Evolutionary conservation across 2,797 vertebrate genomes (phyloP).

Genomic region (Eulemur albifrons): DNA sequence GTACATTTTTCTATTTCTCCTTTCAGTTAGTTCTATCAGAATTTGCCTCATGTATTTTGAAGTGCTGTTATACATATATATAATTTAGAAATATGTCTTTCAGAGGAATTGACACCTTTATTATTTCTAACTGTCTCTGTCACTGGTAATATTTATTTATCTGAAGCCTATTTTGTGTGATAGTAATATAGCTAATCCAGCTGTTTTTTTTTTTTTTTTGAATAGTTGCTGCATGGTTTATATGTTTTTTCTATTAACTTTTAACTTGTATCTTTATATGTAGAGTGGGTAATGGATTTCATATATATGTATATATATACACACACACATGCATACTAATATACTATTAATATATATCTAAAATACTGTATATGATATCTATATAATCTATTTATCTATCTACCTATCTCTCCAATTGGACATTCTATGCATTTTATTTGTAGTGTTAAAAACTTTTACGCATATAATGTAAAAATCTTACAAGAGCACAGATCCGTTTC

Average conservation of each 20-base stretch:
- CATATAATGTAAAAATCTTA: background rate
- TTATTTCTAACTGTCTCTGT: background rate
- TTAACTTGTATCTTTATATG: background rate
- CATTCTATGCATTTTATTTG: background rate
- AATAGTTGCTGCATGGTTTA: background rate
- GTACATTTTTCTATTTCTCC: too few species aligned
- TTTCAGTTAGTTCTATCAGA: background rate
- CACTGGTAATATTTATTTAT: background rate
- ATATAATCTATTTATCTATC: background rate
- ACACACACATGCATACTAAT: too few species aligned
- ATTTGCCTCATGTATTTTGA: background rate
- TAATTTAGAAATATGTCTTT: background rate
- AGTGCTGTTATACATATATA: background rate
- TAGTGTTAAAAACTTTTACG: background rate
- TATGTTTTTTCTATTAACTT: background rate
- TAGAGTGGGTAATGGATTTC: background rate
- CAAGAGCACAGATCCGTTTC: background rate
- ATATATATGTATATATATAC: background rate
- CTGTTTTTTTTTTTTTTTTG: background rate
- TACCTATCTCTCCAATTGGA: background rate
- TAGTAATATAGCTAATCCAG: background rate
- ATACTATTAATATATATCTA: background rate
- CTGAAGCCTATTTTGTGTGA: background rate
- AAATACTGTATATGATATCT: background rate
- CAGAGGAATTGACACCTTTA: background rate